A percentile compares a stretch with the other conserved stretches of the same genome.
phyloP scores from a whole-genome alignment of 2,797 vertebrate genomes.

The Bovichtus variegatus region DNA sequence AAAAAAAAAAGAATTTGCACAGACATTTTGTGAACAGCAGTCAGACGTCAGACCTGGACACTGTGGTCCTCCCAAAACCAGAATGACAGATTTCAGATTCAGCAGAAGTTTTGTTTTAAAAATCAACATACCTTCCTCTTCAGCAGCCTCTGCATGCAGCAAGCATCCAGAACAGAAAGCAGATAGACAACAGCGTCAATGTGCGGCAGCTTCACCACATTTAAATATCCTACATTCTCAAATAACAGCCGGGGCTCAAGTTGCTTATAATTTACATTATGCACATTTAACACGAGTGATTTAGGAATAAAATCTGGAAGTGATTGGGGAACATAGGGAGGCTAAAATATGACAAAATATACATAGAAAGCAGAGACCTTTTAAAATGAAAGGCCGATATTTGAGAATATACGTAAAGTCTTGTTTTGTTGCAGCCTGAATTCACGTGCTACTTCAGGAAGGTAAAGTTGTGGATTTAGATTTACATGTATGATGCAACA shows the following conservation, averaged over 20 bases:
- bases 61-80: conserved; percentile 67
- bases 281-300: no score
- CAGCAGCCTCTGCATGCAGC: conserved; percentile 86
- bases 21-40: conserved; percentile 34
- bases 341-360: not conserved
- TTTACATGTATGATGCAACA: not conserved
- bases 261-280: not conserved
- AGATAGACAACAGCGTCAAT: conserved; percentile 67
- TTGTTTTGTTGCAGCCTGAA: not conserved
- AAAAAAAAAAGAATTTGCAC: conserved; percentile 48
- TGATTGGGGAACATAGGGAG: not conserved
- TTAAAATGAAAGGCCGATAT: conserved; percentile 1
- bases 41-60: conserved; percentile 68
- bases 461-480: not conserved
- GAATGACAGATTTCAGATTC: conserved; percentile 62
- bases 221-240: conserved; percentile 25
- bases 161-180: conserved; percentile 82
- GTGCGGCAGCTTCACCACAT: not conserved
- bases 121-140: conserved; percentile 86
- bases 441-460: conserved; percentile 18
- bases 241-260: not conserved
- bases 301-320: not conserved
- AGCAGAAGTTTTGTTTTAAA: conserved; percentile 31
- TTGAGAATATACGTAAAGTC: conserved; percentile 40
- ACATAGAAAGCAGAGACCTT: no score